Evolutionary conservation across 2,113 vertebrate species (phyloP), one percentile per base, ranked within the genome.

Genomic region (Apaloderma vittatum): DNA sequence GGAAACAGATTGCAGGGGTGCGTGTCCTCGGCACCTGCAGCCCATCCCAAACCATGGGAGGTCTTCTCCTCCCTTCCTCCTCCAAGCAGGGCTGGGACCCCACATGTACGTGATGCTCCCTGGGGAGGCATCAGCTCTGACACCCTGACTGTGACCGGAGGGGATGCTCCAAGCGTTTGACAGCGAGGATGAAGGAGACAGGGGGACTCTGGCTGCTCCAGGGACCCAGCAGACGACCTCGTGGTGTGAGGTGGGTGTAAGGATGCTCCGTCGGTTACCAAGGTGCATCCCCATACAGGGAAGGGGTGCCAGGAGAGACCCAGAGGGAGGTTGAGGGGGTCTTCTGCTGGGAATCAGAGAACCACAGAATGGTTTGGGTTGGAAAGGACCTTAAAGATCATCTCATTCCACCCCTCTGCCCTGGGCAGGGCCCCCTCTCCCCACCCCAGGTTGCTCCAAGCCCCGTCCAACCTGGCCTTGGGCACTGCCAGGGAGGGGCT

Each of bases 111-210:
- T 2, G 30, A 20, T 7, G 57, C 3, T 73, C 17, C n/a, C 55
- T 1, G 70, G 27, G 19, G 11, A 36, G 29, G 20, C 12, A 7
- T 0, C 0, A 20, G 30, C 6, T 27, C 30, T 20, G 13, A 3
- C 77, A n/a, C 13, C 46, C 67, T 1, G 3, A 15, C 27, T 2
- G 0, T 1, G 2, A 19, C 32, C 6, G 0, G 13, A 18, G 1
- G 9, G n/a, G 32, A 7, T 32, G 81, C 34, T 48, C 67, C 65
- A 23, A 32, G 43, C 3, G 0, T 15, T 54, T 2, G 0, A 30
- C 45, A 9, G 36, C 4, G 3, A 49, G 54, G 26, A 43, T 8
- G 23, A 34, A 34, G 49, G 37, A 8, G 54, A 34, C 82, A 52
- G 59, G 65, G 14, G 27, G 36, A 21, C 40, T 4, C 17, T 2